These are phyloP conservation scores for Erinaceus europaeus DNA, from an alignment of 2,113 vertebrate species.

Conservation along the genomic window DNA sequence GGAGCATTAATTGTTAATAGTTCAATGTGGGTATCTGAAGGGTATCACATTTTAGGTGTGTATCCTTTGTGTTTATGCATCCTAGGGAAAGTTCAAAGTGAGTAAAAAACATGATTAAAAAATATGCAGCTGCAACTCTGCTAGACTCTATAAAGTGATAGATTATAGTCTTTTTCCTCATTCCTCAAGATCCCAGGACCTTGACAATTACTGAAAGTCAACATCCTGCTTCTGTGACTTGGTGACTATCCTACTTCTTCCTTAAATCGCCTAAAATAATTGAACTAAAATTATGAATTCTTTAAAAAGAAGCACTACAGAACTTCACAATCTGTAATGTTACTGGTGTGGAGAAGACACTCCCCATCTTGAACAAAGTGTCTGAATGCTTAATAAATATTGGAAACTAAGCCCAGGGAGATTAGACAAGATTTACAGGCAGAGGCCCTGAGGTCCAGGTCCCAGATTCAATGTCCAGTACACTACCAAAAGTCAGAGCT, in stretches of 20 bases:
- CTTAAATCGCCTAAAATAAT: neutral
- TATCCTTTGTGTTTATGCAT: slow-evolving; percentile 9
- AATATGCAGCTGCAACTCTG: neutral
- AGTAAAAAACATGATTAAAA: slow-evolving; percentile 40
- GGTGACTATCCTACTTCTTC: neutral
- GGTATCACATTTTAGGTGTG: neutral
- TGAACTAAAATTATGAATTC: neutral
- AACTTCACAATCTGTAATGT: neutral
- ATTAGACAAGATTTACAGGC: neutral
- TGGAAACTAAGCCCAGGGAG: neutral
- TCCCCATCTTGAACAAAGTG: neutral
- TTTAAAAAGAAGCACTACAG: neutral
- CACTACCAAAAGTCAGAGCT: too few relatives aligned
- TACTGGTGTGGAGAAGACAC: neutral
- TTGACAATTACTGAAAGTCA: neutral
- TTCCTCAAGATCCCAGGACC: neutral
- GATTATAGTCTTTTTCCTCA: neutral
- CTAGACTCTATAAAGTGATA: neutral
- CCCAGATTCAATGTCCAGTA: too few relatives aligned
- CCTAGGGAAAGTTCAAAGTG: slow-evolving; percentile 23
- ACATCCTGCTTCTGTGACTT: neutral
- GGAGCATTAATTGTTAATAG: neutral
- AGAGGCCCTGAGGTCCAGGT: too few relatives aligned
- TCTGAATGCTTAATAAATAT: neutral
- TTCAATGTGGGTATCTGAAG: neutral